phyloP scores from a whole-genome alignment of 92 coral and sea anemone genomes.

The Zoanthus gigantus region DNA sequence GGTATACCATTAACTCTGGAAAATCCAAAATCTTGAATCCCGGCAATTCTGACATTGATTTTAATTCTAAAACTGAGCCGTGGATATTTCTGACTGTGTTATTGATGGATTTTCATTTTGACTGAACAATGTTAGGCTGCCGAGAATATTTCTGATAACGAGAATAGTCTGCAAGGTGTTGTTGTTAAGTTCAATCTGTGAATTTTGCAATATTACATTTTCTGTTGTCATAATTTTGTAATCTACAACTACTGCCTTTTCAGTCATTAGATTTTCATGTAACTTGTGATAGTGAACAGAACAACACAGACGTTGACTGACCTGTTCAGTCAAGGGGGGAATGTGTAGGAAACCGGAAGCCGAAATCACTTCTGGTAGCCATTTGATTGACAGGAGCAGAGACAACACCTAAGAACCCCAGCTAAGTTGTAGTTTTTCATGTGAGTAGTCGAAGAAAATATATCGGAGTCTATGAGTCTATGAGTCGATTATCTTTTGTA shows the following conservation, averaged over 20 bases:
- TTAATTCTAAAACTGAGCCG: neutral
- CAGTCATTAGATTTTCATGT: neutral
- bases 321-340: constrained; percentile 18
- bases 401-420: neutral
- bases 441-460: neutral
- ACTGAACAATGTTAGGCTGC: neutral
- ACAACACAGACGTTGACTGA: constrained; percentile 22
- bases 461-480: too few species aligned
- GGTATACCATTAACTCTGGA: constrained; percentile 10
- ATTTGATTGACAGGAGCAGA: neutral
- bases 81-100: neutral
- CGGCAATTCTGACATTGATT: constrained; percentile 7
- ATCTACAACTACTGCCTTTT: neutral
- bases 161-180: constrained; percentile 7
- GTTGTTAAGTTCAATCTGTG: neutral
- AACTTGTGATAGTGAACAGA: neutral
- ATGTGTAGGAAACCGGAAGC: constrained; percentile 30
- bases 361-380: neutral
- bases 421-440: neutral
- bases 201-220: neutral
- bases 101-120: constrained; percentile 6
- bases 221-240: neutral
- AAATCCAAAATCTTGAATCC: neutral
- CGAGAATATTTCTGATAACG: neutral
- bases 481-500: too few species aligned